Conservation (phyloP, 2,888 invertebrate species). For the Cybosia mesomella region DNA sequence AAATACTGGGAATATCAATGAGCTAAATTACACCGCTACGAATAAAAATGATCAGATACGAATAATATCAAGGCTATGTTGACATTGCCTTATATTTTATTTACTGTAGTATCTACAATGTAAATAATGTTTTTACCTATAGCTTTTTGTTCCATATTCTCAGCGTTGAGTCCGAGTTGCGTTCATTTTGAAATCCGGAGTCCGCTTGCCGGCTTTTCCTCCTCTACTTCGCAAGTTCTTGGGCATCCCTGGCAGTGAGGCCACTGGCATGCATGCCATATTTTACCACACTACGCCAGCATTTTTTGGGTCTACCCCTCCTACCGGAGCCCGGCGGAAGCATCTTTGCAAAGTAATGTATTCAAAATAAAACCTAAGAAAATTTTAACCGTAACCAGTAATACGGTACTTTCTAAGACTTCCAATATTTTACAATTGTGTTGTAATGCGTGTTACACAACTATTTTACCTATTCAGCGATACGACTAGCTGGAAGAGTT, state of each 20-base stretch:
- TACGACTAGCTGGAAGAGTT: slow-evolving; percentile 58
- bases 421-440: slow-evolving; percentile 38
- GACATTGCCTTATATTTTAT: slow-evolving; percentile 2
- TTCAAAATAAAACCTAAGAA: slow-evolving; percentile 12
- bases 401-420: slow-evolving; percentile 35
- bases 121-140: background rate
- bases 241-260: background rate
- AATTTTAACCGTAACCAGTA: slow-evolving; percentile 27
- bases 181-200: background rate
- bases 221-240: too few relatives aligned
- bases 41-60: slow-evolving; percentile 1
- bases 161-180: background rate
- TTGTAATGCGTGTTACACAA: slow-evolving; percentile 56
- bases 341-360: background rate
- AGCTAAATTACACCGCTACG: background rate
- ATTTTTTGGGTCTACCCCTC: background rate
- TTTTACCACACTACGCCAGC: background rate
- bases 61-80: background rate
- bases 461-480: slow-evolving; percentile 64
- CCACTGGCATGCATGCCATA: background rate
- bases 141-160: background rate
- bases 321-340: background rate
- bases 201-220: background rate
- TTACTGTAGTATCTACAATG: background rate
- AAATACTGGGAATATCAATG: background rate